phyloP scores from a whole-genome alignment of 2,888 invertebrate genomes.

The Rhogogaster chlorosoma region DNA sequence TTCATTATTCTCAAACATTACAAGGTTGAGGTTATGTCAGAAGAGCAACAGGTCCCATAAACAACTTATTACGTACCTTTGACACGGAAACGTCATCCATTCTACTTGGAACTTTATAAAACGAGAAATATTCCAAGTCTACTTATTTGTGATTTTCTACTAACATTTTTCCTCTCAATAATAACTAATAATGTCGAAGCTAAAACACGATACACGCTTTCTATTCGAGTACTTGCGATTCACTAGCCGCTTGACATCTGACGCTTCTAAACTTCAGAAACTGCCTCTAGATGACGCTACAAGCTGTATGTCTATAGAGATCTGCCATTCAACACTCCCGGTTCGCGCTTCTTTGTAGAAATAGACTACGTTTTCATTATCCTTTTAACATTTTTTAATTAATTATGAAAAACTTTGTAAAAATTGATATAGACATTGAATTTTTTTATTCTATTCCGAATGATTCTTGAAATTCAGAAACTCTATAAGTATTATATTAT shows the following conservation, averaged over 20 bases:
- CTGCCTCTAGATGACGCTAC: background rate
- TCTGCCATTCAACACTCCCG: background rate
- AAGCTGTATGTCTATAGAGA: background rate
- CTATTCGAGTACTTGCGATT: background rate
- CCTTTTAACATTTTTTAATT: background rate
- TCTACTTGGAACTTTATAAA: slow-evolving; percentile 23
- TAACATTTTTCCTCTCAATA: background rate
- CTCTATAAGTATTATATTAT: no score
- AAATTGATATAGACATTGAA: no score
- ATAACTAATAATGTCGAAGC: background rate
- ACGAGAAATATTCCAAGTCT: background rate
- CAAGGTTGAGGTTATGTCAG: slow-evolving; percentile 45
- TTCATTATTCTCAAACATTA: background rate
- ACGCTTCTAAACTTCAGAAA: background rate
- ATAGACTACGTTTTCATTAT: background rate
- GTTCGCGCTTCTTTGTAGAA: background rate
- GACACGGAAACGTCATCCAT: slow-evolving; percentile 74
- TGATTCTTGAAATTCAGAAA: no score
- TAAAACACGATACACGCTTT: background rate
- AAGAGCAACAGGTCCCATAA: slow-evolving; percentile 69
- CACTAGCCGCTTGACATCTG: background rate
- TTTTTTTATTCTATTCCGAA: no score
- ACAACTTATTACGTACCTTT: slow-evolving; percentile 66
- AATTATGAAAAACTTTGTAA: background rate
- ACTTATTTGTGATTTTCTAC: background rate